A percentile compares a stretch with the other conserved stretches of the same genome.
These are phyloP conservation scores for Helogale parvula DNA, from an alignment of 2,113 vertebrate genomes.

Conservation along the genomic window DNA sequence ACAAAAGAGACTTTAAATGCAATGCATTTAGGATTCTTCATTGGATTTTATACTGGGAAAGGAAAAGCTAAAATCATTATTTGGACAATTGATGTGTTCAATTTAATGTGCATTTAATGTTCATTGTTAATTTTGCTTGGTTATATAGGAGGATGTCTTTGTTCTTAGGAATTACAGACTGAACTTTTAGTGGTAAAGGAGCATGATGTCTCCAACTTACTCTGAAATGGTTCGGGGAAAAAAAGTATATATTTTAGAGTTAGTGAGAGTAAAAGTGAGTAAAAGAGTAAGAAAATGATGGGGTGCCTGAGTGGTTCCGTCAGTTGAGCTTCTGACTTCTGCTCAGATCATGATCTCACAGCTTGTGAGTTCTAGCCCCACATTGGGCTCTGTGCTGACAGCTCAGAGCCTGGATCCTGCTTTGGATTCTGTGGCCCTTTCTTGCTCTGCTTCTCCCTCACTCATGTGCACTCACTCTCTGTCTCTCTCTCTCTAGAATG, in stretches of 20 bases:
- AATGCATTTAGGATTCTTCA: background rate
- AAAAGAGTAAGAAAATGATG: background rate
- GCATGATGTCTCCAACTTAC: background rate
- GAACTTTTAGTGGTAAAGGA: background rate
- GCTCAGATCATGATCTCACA: no score
- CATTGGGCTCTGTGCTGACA: no score
- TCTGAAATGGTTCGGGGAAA: background rate
- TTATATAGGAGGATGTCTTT: background rate
- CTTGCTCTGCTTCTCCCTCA: no score
- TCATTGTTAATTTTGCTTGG: background rate
- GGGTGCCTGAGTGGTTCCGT: no score
- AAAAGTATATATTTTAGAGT: background rate
- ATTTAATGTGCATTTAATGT: background rate
- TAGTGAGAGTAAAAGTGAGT: background rate
- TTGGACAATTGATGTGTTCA: background rate
- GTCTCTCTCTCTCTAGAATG: no score
- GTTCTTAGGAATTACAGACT: background rate
- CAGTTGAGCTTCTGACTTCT: no score
- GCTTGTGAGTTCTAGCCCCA: no score
- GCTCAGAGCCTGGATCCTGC: no score
- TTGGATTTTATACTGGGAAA: background rate
- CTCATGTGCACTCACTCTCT: no score
- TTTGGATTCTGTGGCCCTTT: no score
- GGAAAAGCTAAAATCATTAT: background rate
- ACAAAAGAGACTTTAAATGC: background rate